Conservation (phyloP, 2,113 vertebrate genomes). For the Grantiella picta region DNA sequence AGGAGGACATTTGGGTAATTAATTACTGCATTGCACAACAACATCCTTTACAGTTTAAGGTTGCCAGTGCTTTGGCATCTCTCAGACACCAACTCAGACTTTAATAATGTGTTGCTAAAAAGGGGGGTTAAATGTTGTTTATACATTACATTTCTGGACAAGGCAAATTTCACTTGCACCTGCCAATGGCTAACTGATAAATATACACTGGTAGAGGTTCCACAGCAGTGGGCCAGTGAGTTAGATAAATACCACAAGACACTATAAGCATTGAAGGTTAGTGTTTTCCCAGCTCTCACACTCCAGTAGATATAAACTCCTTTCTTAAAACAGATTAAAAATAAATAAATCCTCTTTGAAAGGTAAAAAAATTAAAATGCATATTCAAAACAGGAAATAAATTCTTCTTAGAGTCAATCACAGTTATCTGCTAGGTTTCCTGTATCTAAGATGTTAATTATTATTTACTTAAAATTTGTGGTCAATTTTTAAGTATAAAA, state of each 20-base stretch:
- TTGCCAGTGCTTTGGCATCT: background rate
- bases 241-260: slow-evolving; percentile 64
- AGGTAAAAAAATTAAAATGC: background rate
- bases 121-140: slow-evolving; percentile 8
- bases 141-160: slow-evolving; percentile 21
- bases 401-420: background rate
- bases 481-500: slow-evolving; percentile 64
- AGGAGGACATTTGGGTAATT: background rate
- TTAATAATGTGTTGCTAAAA: slow-evolving; percentile 27
- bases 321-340: slow-evolving; percentile 33
- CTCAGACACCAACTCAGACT: background rate
- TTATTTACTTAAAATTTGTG: slow-evolving; percentile 38
- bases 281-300: slow-evolving; percentile 38
- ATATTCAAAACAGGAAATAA: background rate
- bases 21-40: background rate
- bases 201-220: slow-evolving; percentile 58
- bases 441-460: slow-evolving; percentile 8
- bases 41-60: background rate
- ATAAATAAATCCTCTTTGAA: slow-evolving; percentile 5
- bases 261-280: slow-evolving; percentile 18
- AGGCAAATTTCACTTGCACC: slow-evolving; percentile 53
- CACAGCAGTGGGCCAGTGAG: slow-evolving; percentile 40
- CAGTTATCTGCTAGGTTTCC: background rate
- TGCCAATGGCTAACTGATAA: slow-evolving; percentile 58
- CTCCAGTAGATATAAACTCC: background rate